Conservation (phyloP, 1,140 invertebrate species). For the Nasonia giraulti region DNA sequence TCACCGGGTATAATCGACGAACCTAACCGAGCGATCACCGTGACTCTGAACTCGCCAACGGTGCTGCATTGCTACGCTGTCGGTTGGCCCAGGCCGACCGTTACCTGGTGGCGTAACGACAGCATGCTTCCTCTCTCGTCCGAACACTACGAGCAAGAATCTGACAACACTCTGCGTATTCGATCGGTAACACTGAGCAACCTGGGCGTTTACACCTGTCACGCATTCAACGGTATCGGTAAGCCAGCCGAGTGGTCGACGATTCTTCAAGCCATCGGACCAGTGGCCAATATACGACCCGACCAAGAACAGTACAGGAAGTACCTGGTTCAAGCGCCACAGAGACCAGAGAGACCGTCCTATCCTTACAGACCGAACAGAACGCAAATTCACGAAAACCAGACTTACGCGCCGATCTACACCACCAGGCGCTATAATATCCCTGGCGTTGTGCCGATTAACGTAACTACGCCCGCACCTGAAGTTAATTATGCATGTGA, state of each 20-base stretch:
- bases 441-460: constrained; percentile 61
- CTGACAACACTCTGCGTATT: constrained; percentile 85
- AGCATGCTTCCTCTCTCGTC: constrained; percentile 82
- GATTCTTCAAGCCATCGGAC: constrained; percentile 81
- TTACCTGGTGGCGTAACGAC: constrained; percentile 91
- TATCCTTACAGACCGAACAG: constrained; percentile 72
- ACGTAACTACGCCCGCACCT: constrained; percentile 45
- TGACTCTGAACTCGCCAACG: constrained; percentile 81
- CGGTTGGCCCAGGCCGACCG: constrained; percentile 86
- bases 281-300: constrained; percentile 74
- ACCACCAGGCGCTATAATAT: constrained; percentile 54
- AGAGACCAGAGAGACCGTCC: constrained; percentile 62
- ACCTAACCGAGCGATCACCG: constrained; percentile 78
- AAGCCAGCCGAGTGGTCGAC: constrained; percentile 85
- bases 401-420: constrained; percentile 60
- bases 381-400: constrained; percentile 62
- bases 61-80: constrained; percentile 87
- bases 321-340: constrained; percentile 75
- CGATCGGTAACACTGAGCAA: constrained; percentile 81
- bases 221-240: constrained; percentile 89
- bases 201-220: constrained; percentile 89
- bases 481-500: constrained; percentile 29
- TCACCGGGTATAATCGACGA: constrained; percentile 77
- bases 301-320: constrained; percentile 75
- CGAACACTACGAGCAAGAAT: constrained; percentile 82